Percentiles rank a stretch among this genome's conserved stretches.
These are phyloP conservation scores for Ptiloglossa arizonensis DNA, from an alignment of 1,140 invertebrate genomes.

Conservation along the genomic window DNA sequence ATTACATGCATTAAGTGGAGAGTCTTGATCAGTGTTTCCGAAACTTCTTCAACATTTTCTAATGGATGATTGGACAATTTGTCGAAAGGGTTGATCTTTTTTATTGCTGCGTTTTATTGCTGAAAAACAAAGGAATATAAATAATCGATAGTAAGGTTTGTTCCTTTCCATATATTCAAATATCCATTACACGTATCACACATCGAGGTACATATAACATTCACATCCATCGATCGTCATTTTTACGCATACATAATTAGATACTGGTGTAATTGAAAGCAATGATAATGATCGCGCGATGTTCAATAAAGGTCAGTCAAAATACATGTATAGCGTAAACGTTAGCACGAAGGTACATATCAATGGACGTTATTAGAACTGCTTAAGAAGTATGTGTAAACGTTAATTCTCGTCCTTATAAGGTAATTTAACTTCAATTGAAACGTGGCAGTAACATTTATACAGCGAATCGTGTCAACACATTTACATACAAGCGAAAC, in stretches of 20 bases:
- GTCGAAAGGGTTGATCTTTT: no score
- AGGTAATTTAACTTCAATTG: background rate
- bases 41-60: no score
- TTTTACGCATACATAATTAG: background rate
- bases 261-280: background rate
- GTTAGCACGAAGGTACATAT: background rate
- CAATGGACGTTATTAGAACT: background rate
- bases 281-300: background rate
- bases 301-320: no score
- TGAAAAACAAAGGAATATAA: background rate
- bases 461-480: background rate
- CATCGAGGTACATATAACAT: slow-evolving; percentile 3
- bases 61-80: no score
- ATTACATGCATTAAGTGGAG: no score
- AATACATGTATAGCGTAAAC: no score
- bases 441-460: background rate
- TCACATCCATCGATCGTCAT: background rate
- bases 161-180: background rate
- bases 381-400: no score
- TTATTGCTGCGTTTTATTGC: no score
- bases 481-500: background rate
- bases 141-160: background rate
- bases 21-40: no score
- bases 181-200: background rate
- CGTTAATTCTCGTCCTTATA: no score